These are phyloP conservation scores for Chelmon rostratus DNA, from an alignment of 2,797 vertebrate species.

Conservation along the genomic window DNA sequence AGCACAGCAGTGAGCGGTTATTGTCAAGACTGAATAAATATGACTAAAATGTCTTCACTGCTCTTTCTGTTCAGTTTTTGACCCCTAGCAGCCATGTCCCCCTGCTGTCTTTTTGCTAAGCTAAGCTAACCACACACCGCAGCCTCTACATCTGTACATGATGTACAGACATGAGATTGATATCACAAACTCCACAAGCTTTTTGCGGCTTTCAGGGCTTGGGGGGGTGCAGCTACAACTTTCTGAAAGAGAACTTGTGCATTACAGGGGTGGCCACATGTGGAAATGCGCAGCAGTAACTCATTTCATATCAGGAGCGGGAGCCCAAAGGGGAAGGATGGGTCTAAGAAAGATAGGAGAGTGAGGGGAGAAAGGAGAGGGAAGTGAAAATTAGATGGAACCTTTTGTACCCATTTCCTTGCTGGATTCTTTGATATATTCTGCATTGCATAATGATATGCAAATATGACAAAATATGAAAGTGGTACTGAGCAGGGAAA, in stretches of 20 bases:
- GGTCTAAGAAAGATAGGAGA: conserved; percentile 24
- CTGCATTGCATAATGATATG: conserved; percentile 65
- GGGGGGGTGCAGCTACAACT: conserved; percentile 5
- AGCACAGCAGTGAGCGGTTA: background rate
- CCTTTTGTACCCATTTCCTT: conserved; percentile 50
- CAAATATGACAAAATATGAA: conserved; percentile 73
- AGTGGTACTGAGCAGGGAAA: conserved; percentile 57
- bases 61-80: background rate
- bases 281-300: conserved; percentile 17
- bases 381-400: conserved; percentile 50
- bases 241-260: conserved; percentile 1
- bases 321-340: conserved; percentile 22
- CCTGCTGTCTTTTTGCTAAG: background rate
- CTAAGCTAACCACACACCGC: background rate
- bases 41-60: background rate
- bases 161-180: background rate
- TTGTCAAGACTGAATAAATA: no score
- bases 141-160: background rate
- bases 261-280: conserved; percentile 5
- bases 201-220: background rate
- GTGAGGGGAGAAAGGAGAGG: conserved; percentile 28
- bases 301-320: conserved; percentile 32
- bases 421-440: conserved; percentile 58
- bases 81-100: no score
- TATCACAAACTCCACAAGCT: background rate